Percentiles rank a stretch among this genome's conserved stretches.
Conservation (phyloP, 2,888 invertebrate genomes). For the Sarcophaga rosellei region DNA sequence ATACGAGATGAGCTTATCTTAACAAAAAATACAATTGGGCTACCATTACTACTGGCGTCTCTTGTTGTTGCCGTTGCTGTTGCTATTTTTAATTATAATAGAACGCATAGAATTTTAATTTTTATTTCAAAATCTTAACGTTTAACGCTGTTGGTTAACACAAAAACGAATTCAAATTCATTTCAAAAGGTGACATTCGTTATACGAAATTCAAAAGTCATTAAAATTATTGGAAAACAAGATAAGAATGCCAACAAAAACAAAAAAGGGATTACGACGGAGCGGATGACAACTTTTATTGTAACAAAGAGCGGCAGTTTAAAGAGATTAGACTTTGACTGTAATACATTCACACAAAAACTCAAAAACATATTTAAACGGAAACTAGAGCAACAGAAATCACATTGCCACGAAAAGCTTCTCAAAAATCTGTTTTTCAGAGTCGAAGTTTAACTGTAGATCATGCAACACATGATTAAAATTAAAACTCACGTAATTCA, state of each 20-base stretch:
- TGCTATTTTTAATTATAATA: slow-evolving; percentile 44
- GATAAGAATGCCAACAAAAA: slow-evolving; percentile 23
- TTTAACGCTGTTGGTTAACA: slow-evolving; percentile 18
- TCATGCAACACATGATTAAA: too few species aligned
- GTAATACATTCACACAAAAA: neutral
- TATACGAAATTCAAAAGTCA: slow-evolving; percentile 51
- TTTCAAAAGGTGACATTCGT: slow-evolving; percentile 10
- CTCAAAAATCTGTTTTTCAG: too few species aligned
- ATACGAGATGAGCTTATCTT: slow-evolving; percentile 57
- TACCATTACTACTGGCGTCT: slow-evolving; percentile 22
- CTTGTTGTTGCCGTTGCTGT: neutral
- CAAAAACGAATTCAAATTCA: slow-evolving; percentile 21
- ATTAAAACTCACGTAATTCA: too few species aligned
- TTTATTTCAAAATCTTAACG: slow-evolving; percentile 18
- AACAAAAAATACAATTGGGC: slow-evolving; percentile 25
- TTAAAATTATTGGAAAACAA: slow-evolving; percentile 45
- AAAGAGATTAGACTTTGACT: neutral
- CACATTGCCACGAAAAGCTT: too few species aligned
- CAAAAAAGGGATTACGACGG: neutral
- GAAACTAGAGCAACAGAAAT: too few species aligned
- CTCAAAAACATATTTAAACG: too few species aligned
- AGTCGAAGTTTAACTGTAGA: too few species aligned
- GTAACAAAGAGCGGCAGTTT: neutral
- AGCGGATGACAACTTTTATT: neutral
- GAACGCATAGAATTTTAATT: slow-evolving; percentile 48